Evolutionary conservation across 2,888 invertebrate species (phyloP).

Genomic region (Zootermopsis nevadensis): DNA sequence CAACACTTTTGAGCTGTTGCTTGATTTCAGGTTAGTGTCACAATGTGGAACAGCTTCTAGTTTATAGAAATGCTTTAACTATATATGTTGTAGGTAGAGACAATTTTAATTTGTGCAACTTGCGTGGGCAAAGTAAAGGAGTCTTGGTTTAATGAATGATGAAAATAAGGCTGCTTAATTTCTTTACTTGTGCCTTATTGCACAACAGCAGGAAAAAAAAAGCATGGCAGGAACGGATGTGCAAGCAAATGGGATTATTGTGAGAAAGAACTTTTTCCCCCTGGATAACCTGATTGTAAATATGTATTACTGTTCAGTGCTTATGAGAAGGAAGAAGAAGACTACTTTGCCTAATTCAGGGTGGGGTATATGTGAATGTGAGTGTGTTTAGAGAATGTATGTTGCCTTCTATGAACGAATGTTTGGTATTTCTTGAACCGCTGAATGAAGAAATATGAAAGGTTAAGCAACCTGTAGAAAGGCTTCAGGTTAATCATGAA

Average conservation of each 20-base stretch:
- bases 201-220: slow-evolving; percentile 41
- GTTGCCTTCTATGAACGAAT: slow-evolving; percentile 3
- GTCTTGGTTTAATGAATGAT: neutral
- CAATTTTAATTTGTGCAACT: slow-evolving; percentile 42
- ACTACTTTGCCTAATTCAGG: slow-evolving; percentile 35
- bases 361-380: slow-evolving; percentile 27
- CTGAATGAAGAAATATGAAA: neutral
- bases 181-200: slow-evolving; percentile 48
- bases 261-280: neutral
- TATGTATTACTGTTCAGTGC: slow-evolving; percentile 14
- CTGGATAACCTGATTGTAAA: slow-evolving; percentile 28
- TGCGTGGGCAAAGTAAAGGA: slow-evolving; percentile 6
- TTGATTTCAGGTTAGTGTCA: slow-evolving; percentile 23
- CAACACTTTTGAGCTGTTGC: slow-evolving; percentile 33
- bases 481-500: slow-evolving; percentile 27
- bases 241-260: slow-evolving; percentile 22
- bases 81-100: slow-evolving; percentile 38
- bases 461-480: neutral
- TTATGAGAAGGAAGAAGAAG: slow-evolving; percentile 8
- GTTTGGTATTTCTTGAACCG: slow-evolving; percentile 12
- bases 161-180: slow-evolving; percentile 45
- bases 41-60: slow-evolving; percentile 5
- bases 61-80: slow-evolving; percentile 38
- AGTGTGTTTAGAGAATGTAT: slow-evolving; percentile 5
- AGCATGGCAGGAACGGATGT: slow-evolving; percentile 25